Percentiles rank a stretch among this genome's conserved stretches.
Conservation (phyloP, 2,888 invertebrate genomes). For the Dicycla oo region DNA sequence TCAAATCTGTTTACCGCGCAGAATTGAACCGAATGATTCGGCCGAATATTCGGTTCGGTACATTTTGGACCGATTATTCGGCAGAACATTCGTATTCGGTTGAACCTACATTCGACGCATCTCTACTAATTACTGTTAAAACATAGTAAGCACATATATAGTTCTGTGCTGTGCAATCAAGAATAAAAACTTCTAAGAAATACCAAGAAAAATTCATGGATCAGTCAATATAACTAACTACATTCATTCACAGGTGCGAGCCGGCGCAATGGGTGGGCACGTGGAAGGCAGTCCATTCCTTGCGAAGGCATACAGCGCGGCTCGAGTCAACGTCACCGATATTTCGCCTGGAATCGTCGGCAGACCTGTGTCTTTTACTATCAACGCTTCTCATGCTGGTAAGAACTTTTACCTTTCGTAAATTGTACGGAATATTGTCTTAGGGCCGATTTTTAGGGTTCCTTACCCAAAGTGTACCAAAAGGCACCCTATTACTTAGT, state of each 20-base stretch:
- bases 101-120: no score
- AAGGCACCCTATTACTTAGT: no score
- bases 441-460: no score
- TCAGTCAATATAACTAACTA: background rate
- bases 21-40: no score
- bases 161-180: background rate
- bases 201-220: background rate
- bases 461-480: no score
- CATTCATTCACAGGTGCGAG: slow-evolving; percentile 78
- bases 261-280: slow-evolving; percentile 92
- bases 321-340: slow-evolving; percentile 98
- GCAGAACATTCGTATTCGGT: no score
- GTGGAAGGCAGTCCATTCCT: slow-evolving; percentile 98
- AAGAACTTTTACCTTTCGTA: slow-evolving; percentile 2
- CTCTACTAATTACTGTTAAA: no score
- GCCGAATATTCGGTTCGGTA: no score
- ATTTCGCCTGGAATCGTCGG: slow-evolving; percentile 97
- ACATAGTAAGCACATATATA: no score
- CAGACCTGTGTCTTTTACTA: slow-evolving; percentile 98
- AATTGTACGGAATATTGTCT: background rate
- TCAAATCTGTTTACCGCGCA: no score
- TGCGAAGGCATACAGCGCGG: slow-evolving; percentile 98
- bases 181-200: slow-evolving; percentile 1
- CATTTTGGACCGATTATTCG: no score
- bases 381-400: slow-evolving; percentile 94